phyloP scores from a whole-genome alignment of 2,113 vertebrate species.

The Malurus elegans region DNA sequence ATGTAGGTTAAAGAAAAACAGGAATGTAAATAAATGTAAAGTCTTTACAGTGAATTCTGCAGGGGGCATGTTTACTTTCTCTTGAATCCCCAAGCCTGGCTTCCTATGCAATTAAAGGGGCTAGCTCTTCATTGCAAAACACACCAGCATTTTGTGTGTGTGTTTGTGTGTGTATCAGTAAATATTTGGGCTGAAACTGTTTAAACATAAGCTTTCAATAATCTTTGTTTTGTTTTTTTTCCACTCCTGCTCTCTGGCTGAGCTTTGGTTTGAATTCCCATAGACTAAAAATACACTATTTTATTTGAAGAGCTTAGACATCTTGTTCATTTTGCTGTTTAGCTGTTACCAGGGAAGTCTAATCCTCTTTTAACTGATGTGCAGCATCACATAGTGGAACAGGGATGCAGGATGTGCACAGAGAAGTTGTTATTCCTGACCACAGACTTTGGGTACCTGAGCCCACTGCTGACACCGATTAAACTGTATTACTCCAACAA shows the following conservation, averaged over 20 bases:
- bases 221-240: slow-evolving; percentile 11
- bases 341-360: not conserved
- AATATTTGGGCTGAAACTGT: slow-evolving; percentile 55
- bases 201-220: slow-evolving; percentile 58
- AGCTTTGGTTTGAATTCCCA: not conserved
- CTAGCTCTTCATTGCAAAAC: slow-evolving; percentile 12
- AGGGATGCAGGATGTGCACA: not conserved
- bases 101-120: slow-evolving; percentile 13
- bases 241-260: not conserved
- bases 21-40: slow-evolving; percentile 43
- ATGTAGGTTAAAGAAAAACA: slow-evolving; percentile 58
- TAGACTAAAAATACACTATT: not conserved
- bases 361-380: not conserved
- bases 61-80: slow-evolving; percentile 23
- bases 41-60: slow-evolving; percentile 15
- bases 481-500: not conserved
- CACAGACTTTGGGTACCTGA: not conserved
- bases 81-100: not conserved
- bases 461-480: not conserved
- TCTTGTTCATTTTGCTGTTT: slow-evolving; percentile 17
- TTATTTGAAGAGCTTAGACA: slow-evolving; percentile 29
- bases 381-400: not conserved
- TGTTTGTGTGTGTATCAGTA: not conserved
- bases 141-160: not conserved
- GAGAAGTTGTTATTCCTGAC: not conserved